A percentile compares a stretch with the other conserved stretches of the same genome.
These are phyloP conservation scores for Electrona antarctica DNA, from an alignment of 2,113 vertebrate species.

Conservation along the genomic window DNA sequence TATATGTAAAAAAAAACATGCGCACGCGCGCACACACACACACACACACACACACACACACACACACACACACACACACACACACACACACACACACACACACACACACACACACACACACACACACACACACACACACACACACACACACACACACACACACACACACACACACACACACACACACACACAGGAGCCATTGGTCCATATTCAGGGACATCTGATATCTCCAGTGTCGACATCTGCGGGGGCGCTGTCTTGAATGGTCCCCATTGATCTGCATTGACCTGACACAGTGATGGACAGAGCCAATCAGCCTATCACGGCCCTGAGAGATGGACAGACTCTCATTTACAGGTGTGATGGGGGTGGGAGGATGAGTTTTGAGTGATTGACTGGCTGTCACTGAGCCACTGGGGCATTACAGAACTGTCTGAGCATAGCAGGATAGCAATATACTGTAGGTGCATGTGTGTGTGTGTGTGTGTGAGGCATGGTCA, in stretches of 20 bases:
- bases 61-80: slow-evolving; percentile 21
- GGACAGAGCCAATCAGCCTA: slow-evolving; percentile 77
- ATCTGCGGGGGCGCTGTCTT: slow-evolving; percentile 53
- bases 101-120: not conserved
- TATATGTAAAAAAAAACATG: too few relatives aligned
- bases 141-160: slow-evolving; percentile 31
- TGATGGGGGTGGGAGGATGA: slow-evolving; percentile 57
- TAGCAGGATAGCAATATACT: slow-evolving; percentile 47
- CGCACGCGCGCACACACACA: not conserved
- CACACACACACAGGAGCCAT: not conserved
- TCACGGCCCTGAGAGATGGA: slow-evolving; percentile 68
- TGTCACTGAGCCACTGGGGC: slow-evolving; percentile 71
- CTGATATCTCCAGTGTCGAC: slow-evolving; percentile 69
- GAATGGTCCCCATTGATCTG: slow-evolving; percentile 71
- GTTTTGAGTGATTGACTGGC: slow-evolving; percentile 72
- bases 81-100: slow-evolving; percentile 7
- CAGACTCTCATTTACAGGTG: slow-evolving; percentile 77
- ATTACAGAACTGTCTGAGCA: slow-evolving; percentile 57
- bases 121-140: not conserved
- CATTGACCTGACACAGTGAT: slow-evolving; percentile 71
- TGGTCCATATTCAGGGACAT: slow-evolving; percentile 67
- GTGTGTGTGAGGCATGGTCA: slow-evolving; percentile 51
- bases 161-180: not conserved
- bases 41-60: slow-evolving; percentile 19
- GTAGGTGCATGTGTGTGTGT: not conserved